Evolutionary conservation across 2,113 vertebrate genomes (phyloP).

Genomic region (Rhadina sibilatrix): DNA sequence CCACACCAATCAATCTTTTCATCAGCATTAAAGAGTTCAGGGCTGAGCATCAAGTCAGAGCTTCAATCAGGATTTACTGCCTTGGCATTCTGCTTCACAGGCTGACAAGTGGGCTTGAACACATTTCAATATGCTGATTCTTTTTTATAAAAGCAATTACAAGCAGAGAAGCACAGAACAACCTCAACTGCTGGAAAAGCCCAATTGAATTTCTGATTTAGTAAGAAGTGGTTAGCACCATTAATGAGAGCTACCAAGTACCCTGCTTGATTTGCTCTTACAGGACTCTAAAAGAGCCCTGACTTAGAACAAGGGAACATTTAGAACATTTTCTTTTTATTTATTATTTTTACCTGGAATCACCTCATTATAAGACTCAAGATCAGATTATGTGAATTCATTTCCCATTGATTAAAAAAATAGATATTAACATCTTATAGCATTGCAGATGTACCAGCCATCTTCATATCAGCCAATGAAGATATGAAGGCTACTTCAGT

Average conservation of each 20-base stretch:
- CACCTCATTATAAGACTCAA: not conserved
- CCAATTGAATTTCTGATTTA: constrained; percentile 22
- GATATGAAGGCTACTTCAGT: not conserved
- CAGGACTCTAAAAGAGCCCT: not conserved
- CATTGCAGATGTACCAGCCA: not conserved
- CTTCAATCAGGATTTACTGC: constrained; percentile 35
- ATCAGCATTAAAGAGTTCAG: not conserved
- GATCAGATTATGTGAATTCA: not conserved
- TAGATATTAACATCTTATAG: not conserved
- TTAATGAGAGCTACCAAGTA: not conserved
- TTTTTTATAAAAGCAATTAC: constrained; percentile 51
- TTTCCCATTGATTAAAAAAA: not conserved
- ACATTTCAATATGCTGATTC: constrained; percentile 56
- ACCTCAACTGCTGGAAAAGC: not conserved
- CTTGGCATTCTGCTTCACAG: constrained; percentile 23
- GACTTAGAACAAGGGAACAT: not conserved
- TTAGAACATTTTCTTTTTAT: not conserved
- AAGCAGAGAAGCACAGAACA: not conserved
- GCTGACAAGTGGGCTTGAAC: constrained; percentile 22
- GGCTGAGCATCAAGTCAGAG: not conserved
- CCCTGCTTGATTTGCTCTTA: not conserved
- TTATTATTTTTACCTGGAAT: not conserved
- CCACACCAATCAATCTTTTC: not conserved
- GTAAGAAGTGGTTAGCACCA: not conserved
- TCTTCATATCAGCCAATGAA: not conserved